Conservation (phyloP, 1,140 invertebrate genomes). For the Diorhabda carinulata region DNA sequence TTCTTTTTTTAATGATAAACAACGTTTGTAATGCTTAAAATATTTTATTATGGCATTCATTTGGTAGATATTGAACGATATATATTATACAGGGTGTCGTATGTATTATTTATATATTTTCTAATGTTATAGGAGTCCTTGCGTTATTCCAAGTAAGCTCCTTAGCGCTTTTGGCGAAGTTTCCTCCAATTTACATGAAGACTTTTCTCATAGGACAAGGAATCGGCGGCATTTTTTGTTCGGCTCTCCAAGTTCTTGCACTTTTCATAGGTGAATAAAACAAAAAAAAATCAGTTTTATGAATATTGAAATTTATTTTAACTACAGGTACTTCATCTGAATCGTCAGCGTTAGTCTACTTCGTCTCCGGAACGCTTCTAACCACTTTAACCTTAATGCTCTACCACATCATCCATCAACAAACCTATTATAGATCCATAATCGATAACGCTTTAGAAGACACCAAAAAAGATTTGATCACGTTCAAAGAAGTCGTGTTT, state of each 20-base stretch:
- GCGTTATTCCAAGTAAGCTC: conserved; percentile 17
- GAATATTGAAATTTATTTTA: not conserved
- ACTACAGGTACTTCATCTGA: conserved; percentile 14
- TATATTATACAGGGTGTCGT: too few relatives aligned
- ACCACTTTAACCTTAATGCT: conserved; percentile 6
- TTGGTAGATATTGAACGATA: not conserved
- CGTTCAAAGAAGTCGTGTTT: not conserved
- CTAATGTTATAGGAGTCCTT: not conserved
- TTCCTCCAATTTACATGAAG: conserved; percentile 18
- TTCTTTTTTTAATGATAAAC: too few relatives aligned
- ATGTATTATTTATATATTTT: too few relatives aligned
- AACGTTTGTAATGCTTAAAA: not conserved
- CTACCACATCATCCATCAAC: conserved; percentile 5
- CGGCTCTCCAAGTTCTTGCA: conserved; percentile 7
- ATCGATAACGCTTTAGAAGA: conserved; percentile 2
- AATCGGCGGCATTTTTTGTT: conserved; percentile 14
- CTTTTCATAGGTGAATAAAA: not conserved
- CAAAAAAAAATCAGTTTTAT: not conserved
- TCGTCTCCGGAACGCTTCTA: conserved; percentile 3
- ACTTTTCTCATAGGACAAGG: conserved; percentile 18
- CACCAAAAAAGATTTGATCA: conserved; percentile 12
- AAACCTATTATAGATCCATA: conserved; percentile 4
- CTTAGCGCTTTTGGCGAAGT: conserved; percentile 12
- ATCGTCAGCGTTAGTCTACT: conserved; percentile 13
- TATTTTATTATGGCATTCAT: not conserved